A percentile compares a stretch with the other conserved stretches of the same genome.
Conservation (phyloP, 2,888 invertebrate genomes). For the Tridacna crocea region DNA sequence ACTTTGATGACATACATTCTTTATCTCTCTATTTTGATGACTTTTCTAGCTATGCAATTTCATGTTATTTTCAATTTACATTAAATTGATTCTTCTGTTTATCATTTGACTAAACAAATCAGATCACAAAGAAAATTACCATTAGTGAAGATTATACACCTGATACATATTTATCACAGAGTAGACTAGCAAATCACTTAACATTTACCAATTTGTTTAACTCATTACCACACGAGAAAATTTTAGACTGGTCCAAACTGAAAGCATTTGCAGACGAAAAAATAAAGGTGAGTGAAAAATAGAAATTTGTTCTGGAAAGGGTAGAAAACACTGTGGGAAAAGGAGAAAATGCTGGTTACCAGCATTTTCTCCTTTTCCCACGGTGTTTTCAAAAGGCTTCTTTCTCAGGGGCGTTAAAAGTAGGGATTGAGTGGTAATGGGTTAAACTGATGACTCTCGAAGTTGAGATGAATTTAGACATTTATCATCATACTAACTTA, state of each 20-base stretch:
- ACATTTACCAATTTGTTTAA: background rate
- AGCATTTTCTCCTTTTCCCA: no score
- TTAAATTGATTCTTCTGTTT: background rate
- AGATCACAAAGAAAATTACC: background rate
- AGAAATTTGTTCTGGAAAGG: no score
- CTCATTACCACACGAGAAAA: no score
- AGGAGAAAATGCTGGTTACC: no score
- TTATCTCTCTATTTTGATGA: background rate
- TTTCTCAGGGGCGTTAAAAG: no score
- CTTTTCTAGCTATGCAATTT: background rate
- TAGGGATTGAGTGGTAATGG: no score
- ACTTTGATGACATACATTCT: background rate
- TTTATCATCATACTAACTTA: no score
- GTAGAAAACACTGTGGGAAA: no score
- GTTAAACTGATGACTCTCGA: constrained; percentile 14
- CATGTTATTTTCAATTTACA: background rate
- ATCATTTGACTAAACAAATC: background rate
- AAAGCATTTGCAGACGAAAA: no score
- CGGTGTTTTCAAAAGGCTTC: no score
- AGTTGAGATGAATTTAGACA: constrained; percentile 2
- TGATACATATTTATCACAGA: background rate
- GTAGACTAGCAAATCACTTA: background rate
- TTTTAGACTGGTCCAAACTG: no score
- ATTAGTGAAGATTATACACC: background rate
- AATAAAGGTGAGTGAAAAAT: no score